A percentile compares a stretch with the other conserved stretches of the same genome.
phyloP scores from a whole-genome alignment of 2,888 invertebrate genomes.

The Acrobasis consociella region DNA sequence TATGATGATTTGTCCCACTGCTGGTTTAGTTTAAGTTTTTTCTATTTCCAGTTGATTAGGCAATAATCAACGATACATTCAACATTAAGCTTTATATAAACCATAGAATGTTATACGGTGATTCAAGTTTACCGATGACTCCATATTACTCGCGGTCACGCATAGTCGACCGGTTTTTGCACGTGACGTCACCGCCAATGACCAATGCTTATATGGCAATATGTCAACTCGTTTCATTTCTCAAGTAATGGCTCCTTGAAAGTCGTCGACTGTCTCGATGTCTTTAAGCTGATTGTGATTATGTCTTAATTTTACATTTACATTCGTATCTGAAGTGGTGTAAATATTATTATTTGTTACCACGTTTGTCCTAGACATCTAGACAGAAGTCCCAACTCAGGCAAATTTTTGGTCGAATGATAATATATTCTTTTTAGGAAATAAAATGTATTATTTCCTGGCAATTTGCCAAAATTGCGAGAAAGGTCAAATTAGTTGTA shows the following conservation, averaged over 20 bases:
- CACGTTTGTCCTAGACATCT: too few species aligned
- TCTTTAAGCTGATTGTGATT: not conserved
- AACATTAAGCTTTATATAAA: not conserved
- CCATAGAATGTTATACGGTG: slow-evolving; percentile 38
- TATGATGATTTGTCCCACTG: too few species aligned
- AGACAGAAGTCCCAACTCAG: too few species aligned
- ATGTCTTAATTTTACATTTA: not conserved
- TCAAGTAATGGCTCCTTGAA: slow-evolving; percentile 33
- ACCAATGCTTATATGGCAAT: slow-evolving; percentile 54
- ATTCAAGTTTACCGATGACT: slow-evolving; percentile 70
- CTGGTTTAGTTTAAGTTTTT: too few species aligned
- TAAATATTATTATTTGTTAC: too few species aligned
- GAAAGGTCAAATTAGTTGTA: slow-evolving; percentile 13
- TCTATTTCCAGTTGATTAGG: not conserved
- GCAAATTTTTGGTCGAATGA: not conserved
- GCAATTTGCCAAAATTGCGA: slow-evolving; percentile 11
- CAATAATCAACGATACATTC: not conserved
- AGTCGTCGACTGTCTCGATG: slow-evolving; percentile 14
- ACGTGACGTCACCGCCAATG: slow-evolving; percentile 64
- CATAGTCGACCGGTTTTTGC: slow-evolving; percentile 72
- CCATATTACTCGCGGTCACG: slow-evolving; percentile 56
- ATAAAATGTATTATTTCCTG: slow-evolving; percentile 1
- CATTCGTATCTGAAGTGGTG: not conserved
- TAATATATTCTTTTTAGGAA: not conserved
- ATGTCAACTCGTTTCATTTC: slow-evolving; percentile 43